Conservation (phyloP, 2,797 vertebrate genomes). For the Centroberyx gerrardi region DNA sequence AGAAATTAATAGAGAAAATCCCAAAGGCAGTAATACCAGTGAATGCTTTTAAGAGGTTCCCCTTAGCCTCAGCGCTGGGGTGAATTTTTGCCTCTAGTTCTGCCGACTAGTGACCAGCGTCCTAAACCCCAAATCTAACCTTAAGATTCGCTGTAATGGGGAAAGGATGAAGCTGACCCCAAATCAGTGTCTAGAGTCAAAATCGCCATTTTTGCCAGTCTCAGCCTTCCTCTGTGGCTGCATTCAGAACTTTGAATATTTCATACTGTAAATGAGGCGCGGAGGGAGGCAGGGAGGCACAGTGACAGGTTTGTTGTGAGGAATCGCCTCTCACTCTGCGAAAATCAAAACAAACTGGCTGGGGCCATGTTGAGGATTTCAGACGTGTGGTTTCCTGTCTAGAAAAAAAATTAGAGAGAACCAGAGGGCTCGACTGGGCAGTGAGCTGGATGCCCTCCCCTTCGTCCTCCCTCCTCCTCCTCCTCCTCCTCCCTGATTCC, state of each 20-base stretch:
- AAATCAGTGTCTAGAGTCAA: neutral
- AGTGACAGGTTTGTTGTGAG: slow-evolving; percentile 76
- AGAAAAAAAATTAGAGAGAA: slow-evolving; percentile 75
- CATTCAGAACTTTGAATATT: slow-evolving; percentile 3
- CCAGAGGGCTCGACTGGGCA: slow-evolving; percentile 79
- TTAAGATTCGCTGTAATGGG: neutral
- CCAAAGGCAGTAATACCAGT: slow-evolving; percentile 14
- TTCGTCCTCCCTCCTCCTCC: slow-evolving; percentile 38
- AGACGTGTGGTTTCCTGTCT: slow-evolving; percentile 98
- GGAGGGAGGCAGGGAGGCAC: slow-evolving; percentile 49
- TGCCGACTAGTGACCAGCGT: neutral
- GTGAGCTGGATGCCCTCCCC: slow-evolving; percentile 66
- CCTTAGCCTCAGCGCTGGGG: neutral
- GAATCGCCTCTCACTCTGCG: slow-evolving; percentile 64
- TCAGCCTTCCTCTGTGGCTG: neutral
- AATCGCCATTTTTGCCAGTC: neutral
- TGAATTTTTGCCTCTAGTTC: neutral
- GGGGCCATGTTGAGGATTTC: slow-evolving; percentile 87
- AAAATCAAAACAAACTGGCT: slow-evolving; percentile 81
- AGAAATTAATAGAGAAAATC: slow-evolving; percentile 11
- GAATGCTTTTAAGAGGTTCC: slow-evolving; percentile 12
- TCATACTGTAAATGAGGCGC: slow-evolving; percentile 2
- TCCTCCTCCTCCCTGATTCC: slow-evolving; percentile 19
- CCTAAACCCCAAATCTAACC: too few species aligned
- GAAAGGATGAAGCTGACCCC: neutral